Conservation (phyloP, 2,797 vertebrate species). For the Pachyuromys duprasi region DNA sequence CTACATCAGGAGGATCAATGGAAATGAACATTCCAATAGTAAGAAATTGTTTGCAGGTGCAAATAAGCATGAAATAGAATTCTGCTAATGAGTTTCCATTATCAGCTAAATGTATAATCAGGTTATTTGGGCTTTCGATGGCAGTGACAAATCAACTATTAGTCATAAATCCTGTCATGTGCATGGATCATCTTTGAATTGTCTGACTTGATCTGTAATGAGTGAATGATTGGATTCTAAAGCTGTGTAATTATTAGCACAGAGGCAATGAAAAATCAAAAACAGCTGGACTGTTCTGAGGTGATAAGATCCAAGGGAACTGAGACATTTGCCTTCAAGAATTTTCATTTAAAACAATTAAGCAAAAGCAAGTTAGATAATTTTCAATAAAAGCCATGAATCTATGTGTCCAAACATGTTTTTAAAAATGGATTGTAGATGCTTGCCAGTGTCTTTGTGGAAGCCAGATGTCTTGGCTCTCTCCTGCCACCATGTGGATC, state of each 20-base stretch:
- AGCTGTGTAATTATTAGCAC: constrained; percentile 38
- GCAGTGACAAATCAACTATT: constrained; percentile 84
- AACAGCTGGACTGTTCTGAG: not conserved
- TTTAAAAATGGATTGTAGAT: not conserved
- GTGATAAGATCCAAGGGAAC: not conserved
- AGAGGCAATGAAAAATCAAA: constrained; percentile 3
- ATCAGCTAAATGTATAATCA: constrained; percentile 86
- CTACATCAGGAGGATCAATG: constrained; percentile 68
- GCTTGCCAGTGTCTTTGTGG: not conserved
- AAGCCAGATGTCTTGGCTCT: not conserved
- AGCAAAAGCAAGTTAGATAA: not conserved
- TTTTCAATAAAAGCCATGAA: not conserved
- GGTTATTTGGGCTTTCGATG: constrained; percentile 81
- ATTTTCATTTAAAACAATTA: constrained; percentile 60
- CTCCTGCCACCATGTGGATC: not conserved
- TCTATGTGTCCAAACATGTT: not conserved
- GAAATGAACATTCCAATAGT: constrained; percentile 75
- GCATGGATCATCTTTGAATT: constrained; percentile 69
- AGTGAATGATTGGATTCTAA: constrained; percentile 60
- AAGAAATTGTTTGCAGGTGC: constrained; percentile 83
- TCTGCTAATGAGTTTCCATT: constrained; percentile 87
- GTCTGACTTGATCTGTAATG: constrained; percentile 70
- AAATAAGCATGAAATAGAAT: constrained; percentile 87
- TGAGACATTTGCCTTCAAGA: not conserved
- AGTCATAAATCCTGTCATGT: constrained; percentile 74